Conservation (phyloP, 2,797 vertebrate genomes). For the Hylomyscus alleni region DNA sequence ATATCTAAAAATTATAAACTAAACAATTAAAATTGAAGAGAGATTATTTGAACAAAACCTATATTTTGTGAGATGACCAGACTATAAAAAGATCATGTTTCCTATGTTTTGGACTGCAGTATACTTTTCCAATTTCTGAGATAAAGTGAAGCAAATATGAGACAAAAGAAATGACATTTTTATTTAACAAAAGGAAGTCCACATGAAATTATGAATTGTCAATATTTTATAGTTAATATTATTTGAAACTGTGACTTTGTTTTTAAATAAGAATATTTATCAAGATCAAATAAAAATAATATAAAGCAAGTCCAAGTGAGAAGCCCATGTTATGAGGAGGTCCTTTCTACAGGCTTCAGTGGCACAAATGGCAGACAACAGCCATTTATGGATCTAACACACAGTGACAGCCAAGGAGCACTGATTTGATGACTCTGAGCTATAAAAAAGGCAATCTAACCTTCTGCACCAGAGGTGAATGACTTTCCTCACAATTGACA, state of each 20-base stretch:
- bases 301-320: background rate
- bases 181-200: background rate
- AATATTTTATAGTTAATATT: background rate
- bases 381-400: background rate
- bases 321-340: background rate
- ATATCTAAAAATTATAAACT: background rate
- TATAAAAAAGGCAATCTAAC: background rate
- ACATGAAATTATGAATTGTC: background rate
- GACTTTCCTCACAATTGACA: background rate
- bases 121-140: background rate
- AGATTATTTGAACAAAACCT: background rate
- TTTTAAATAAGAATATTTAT: background rate
- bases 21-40: background rate
- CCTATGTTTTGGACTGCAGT: background rate
- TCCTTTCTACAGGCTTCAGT: fast-evolving
- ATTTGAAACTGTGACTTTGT: background rate
- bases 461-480: background rate
- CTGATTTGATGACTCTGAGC: background rate
- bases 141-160: background rate
- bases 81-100: background rate
- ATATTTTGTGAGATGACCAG: background rate
- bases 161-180: background rate
- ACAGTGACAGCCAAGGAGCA: background rate
- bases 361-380: background rate
- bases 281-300: background rate